Percentiles rank a stretch among this genome's conserved stretches.
Evolutionary conservation across 2,797 vertebrate genomes (phyloP).

Genomic region (Bucorvus abyssinicus): DNA sequence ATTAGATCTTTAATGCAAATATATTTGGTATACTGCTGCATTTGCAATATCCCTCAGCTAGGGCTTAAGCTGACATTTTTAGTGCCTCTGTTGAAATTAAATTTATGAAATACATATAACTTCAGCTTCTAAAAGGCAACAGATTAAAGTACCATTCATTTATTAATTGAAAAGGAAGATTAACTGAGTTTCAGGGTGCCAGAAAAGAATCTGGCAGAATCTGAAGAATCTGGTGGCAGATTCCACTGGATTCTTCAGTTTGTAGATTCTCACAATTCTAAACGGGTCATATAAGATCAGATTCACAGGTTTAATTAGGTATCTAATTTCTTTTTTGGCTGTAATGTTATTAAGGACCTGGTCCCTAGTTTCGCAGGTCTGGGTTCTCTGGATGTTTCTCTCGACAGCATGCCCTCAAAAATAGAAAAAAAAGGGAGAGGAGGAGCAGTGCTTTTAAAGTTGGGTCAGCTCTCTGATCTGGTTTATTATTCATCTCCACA

Average conservation of each 20-base stretch:
- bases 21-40: neutral
- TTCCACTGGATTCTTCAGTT: neutral
- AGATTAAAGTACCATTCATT: neutral
- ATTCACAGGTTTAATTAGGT: neutral
- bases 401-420: neutral
- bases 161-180: neutral
- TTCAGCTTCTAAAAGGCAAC: neutral
- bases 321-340: neutral
- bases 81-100: neutral
- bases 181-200: neutral
- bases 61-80: neutral
- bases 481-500: slow-evolving; percentile 5
- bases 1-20: neutral
- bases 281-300: neutral
- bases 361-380: neutral
- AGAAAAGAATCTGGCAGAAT: neutral
- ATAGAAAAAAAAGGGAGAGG: neutral
- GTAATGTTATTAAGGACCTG: neutral
- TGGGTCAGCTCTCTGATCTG: slow-evolving; percentile 3
- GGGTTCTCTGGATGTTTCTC: neutral
- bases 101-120: neutral
- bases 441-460: neutral
- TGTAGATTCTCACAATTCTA: neutral
- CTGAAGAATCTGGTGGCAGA: neutral
- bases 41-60: neutral